Conservation (phyloP, 2,113 vertebrate genomes). For the Pimephales promelas region DNA sequence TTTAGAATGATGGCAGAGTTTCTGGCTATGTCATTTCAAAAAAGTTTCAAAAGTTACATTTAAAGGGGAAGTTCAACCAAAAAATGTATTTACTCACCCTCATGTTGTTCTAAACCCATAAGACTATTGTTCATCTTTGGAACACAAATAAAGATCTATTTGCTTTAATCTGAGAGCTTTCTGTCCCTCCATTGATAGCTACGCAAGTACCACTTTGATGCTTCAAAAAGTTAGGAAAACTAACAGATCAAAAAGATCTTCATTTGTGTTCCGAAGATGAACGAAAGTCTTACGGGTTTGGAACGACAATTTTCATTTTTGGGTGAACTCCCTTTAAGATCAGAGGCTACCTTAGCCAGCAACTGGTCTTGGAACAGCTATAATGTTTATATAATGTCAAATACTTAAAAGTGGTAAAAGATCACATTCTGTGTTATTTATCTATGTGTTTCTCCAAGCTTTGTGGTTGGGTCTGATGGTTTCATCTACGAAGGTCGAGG, state of each 20-base stretch:
- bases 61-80: not conserved
- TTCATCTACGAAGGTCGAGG: constrained; percentile 88
- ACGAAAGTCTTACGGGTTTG: no score
- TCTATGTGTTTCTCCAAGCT: constrained; percentile 69
- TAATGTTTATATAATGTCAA: not conserved
- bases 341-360: not conserved
- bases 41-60: not conserved
- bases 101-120: no score
- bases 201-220: no score
- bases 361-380: not conserved
- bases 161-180: no score
- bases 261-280: no score
- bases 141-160: no score
- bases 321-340: not conserved
- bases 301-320: no score
- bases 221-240: no score
- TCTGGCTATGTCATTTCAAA: not conserved
- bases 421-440: not conserved
- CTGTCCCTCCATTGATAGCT: no score
- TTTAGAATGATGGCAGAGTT: not conserved
- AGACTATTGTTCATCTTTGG: no score
- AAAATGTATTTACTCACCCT: no score
- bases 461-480: constrained; percentile 86
- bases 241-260: no score
- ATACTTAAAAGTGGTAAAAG: not conserved